phyloP scores from a whole-genome alignment of 2,888 invertebrate genomes.

The Creontiades dilutus region DNA sequence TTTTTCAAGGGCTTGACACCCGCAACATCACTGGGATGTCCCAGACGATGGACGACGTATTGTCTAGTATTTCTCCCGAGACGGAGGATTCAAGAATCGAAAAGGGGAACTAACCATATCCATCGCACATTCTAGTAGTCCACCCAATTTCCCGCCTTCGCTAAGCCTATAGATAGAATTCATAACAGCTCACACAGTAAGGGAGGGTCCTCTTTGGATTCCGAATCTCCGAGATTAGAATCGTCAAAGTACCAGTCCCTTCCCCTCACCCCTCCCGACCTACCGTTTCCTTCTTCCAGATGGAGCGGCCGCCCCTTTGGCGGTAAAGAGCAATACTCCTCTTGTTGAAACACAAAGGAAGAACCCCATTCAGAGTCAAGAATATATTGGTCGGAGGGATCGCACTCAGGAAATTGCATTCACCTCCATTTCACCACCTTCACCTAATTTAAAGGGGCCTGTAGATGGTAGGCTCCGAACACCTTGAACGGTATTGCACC shows the following conservation, averaged over 20 bases:
- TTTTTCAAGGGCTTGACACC: too few species aligned
- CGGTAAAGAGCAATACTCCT: constrained; percentile 45
- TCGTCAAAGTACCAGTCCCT: constrained; percentile 38
- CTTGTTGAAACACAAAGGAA: constrained; percentile 47
- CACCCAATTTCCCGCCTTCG: neutral
- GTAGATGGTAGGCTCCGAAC: constrained; percentile 40
- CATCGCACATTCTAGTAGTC: neutral
- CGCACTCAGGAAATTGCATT: constrained; percentile 64
- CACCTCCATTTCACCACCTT: constrained; percentile 58
- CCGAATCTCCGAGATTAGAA: constrained; percentile 8
- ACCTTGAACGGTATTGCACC: constrained; percentile 46
- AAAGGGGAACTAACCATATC: too few species aligned
- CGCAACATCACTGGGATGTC: too few species aligned
- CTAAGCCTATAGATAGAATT: neutral
- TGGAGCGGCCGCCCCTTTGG: neutral
- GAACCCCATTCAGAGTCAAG: constrained; percentile 50
- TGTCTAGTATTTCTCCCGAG: too few species aligned
- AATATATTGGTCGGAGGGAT: constrained; percentile 49
- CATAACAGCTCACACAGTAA: constrained; percentile 6
- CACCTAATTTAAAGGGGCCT: constrained; percentile 58
- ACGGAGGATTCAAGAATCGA: too few species aligned
- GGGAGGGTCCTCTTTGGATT: neutral
- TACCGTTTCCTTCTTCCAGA: neutral
- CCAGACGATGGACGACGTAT: too few species aligned
- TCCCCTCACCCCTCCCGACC: neutral